Evolutionary conservation across 92 coral and sea anemone species (phyloP), one percentile per base, ranked within the genome.

Genomic region (Siderastrea siderea): DNA sequence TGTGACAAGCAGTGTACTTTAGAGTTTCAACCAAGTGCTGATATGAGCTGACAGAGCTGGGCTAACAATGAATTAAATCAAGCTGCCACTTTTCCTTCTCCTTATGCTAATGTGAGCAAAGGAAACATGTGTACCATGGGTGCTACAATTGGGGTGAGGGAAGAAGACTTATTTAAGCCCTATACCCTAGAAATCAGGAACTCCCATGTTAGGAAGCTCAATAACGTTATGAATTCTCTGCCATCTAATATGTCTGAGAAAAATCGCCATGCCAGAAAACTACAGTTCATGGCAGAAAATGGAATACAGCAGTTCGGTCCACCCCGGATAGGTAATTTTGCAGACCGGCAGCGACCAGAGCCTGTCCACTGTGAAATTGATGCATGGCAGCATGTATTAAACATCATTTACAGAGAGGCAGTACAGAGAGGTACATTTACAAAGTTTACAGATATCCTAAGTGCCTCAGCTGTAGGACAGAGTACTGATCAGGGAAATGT

Each of bases 71-170:
- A 88, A 53, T 54, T 94, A 6, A 94, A 85, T 70, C 95, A 89
- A 54, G 95, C 93, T 67, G 94, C 87, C 44, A 94, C 97, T 8
- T 89, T 78, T 53, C 97, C 95, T 7, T 91, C 93, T 13, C 97
- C 95, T 3, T 77, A 89, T 91, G 93, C 93, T 12, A 86, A 89
- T 83, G 95, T 91, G 3, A 82, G 77, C 71, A 80, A 80, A 72
- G 68, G 63, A 10, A 77, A 64, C 16, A 74, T 82, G 92, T 17
- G 68, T 19, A 74, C 78, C 15, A 88, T 81, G 65, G 87, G 83
- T 17, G 84, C 49, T 51, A 65, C 52, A 11, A 80, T 80, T 50
- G 74, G 75, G 61, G 4, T 48, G 57, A 49, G 73, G 74, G 72
- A 64, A 38, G 62, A 64, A 65, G 72, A 79, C n/a, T 49, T 65